These are phyloP conservation scores for Acyrthosiphon pisum DNA, from an alignment of 1,140 invertebrate species.

Conservation along the genomic window DNA sequence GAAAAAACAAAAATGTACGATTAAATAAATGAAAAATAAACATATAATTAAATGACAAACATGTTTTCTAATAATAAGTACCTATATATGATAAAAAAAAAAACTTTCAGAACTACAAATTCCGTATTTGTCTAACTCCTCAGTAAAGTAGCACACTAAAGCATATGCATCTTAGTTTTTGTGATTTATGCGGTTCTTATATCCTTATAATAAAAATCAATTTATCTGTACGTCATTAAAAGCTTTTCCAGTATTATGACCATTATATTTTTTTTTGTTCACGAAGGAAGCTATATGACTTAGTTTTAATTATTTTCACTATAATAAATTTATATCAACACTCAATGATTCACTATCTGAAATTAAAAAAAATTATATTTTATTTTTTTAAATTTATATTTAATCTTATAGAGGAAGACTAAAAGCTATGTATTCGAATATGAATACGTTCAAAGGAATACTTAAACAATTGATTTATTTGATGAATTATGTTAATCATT, in stretches of 20 bases:
- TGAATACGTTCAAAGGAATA: neutral
- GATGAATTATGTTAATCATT: neutral
- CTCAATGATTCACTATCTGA: neutral
- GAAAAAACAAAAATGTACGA: too few species aligned
- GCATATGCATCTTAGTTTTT: neutral
- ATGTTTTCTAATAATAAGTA: too few species aligned
- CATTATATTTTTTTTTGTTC: neutral
- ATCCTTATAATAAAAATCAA: neutral
- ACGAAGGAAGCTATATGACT: neutral
- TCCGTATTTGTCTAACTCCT: neutral
- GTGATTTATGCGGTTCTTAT: neutral
- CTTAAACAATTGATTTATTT: neutral
- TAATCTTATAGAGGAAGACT: neutral
- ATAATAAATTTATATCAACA: neutral
- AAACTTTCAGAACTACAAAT: neutral
- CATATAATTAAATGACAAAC: too few species aligned
- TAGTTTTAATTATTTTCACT: neutral
- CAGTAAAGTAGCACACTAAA: neutral
- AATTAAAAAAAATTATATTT: neutral
- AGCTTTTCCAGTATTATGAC: neutral
- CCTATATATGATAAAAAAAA: too few species aligned
- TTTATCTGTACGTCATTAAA: neutral
- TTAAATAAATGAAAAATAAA: too few species aligned
- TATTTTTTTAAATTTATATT: neutral
- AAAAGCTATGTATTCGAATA: too few species aligned